Percentiles rank a stretch among this genome's conserved stretches.
phyloP scores from a whole-genome alignment of 1,140 invertebrate genomes.

The Aleiodes sp. region DNA sequence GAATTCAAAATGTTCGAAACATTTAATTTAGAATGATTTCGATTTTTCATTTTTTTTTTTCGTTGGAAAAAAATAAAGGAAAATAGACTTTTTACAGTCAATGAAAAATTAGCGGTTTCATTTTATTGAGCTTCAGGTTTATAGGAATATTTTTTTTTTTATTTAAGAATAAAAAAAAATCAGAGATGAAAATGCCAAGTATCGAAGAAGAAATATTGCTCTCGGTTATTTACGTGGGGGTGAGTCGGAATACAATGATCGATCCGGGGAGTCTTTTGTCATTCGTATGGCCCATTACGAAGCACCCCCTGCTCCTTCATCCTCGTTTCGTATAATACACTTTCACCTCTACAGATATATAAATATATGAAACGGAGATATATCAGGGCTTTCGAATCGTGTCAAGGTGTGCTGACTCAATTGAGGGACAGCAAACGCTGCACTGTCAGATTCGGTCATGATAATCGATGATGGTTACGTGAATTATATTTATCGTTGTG shows the following conservation, averaged over 20 bases:
- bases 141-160: too few relatives aligned
- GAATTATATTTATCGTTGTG: too few relatives aligned
- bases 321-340: background rate
- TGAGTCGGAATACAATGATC: conserved; percentile 21
- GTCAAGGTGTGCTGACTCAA: conserved; percentile 30
- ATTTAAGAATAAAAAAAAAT: too few relatives aligned
- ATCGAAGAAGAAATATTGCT: conserved; percentile 4
- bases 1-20: background rate
- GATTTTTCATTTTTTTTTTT: background rate
- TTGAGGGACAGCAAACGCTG: conserved; percentile 9
- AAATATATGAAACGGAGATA: background rate
- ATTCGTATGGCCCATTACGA: conserved; percentile 29
- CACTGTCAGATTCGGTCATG: too few relatives aligned
- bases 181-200: too few relatives aligned
- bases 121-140: too few relatives aligned
- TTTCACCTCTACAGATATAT: conserved; percentile 16
- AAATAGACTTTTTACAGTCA: too few relatives aligned
- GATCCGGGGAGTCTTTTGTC: conserved; percentile 32
- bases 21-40: background rate
- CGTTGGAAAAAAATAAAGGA: too few relatives aligned
- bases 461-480: too few relatives aligned
- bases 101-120: too few relatives aligned
- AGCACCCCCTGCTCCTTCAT: conserved; percentile 4
- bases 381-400: conserved; percentile 28
- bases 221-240: background rate